These are phyloP conservation scores for Cosmorhoe ocellata DNA, from an alignment of 2,888 invertebrate genomes.

Conservation along the genomic window DNA sequence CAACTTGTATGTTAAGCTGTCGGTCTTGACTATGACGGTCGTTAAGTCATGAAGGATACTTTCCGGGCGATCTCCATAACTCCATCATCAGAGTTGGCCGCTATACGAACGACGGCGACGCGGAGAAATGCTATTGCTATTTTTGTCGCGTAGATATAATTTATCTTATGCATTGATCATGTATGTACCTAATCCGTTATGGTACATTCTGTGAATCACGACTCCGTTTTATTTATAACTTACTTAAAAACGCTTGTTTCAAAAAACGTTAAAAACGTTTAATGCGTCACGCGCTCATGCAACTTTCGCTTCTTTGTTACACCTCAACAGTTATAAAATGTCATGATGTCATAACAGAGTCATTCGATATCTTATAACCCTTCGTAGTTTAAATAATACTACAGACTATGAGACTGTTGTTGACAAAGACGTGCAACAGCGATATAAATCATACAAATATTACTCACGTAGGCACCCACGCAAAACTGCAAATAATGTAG, in stretches of 20 bases:
- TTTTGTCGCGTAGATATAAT: too few relatives aligned
- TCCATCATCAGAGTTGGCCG: too few relatives aligned
- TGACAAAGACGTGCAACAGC: constrained; percentile 34
- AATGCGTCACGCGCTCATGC: constrained; percentile 48
- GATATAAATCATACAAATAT: constrained; percentile 53
- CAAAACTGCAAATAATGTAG: constrained; percentile 62
- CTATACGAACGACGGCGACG: too few relatives aligned
- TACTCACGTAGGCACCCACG: constrained; percentile 62
- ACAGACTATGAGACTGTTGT: neutral
- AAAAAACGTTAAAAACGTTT: constrained; percentile 46
- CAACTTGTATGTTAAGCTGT: too few relatives aligned
- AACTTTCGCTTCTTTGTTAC: constrained; percentile 66
- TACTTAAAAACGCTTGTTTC: constrained; percentile 47
- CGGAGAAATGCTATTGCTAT: too few relatives aligned
- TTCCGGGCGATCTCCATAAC: too few relatives aligned
- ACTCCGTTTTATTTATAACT: constrained; percentile 37
- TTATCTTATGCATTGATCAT: too few relatives aligned
- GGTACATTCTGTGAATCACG: constrained; percentile 32
- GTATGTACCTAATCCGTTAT: neutral
- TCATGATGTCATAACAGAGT: constrained; percentile 39
- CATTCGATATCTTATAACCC: constrained; percentile 5
- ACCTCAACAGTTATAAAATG: constrained; percentile 46
- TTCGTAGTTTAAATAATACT: neutral
- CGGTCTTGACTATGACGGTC: too few relatives aligned
- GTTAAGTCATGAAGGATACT: too few relatives aligned